These are phyloP conservation scores for Tinamus major DNA, from an alignment of 2,797 vertebrate genomes.

Conservation along the genomic window DNA sequence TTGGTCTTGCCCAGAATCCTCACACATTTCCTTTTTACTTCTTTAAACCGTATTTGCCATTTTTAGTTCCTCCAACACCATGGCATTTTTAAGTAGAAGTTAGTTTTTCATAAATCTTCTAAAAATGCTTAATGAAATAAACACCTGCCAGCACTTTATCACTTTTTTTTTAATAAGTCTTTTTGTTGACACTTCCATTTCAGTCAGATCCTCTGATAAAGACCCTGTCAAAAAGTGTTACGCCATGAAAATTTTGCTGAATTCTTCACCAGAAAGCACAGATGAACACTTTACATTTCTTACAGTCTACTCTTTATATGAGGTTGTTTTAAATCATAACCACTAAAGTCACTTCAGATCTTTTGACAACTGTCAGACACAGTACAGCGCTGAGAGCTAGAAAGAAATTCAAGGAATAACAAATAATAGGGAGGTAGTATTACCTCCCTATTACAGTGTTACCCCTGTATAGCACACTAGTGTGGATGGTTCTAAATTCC, in stretches of 20 bases:
- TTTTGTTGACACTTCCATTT: constrained; percentile 5
- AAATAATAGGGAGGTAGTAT: not conserved
- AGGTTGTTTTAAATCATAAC: not conserved
- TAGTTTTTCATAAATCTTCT: not conserved
- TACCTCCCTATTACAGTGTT: not conserved
- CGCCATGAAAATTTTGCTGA: not conserved
- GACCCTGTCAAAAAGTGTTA: not conserved
- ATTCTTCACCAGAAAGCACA: not conserved
- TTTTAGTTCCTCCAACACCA: not conserved
- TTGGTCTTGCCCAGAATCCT: not conserved
- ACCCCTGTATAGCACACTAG: not conserved
- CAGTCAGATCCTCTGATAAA: constrained; percentile 1
- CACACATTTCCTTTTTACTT: not conserved
- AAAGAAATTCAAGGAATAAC: not conserved
- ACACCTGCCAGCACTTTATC: not conserved
- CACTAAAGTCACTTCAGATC: not conserved
- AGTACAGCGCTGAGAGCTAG: not conserved
- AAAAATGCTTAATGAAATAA: constrained; percentile 8
- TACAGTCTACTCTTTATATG: not conserved
- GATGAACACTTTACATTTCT: not conserved
- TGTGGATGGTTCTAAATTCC: not conserved
- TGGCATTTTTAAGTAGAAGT: not conserved
- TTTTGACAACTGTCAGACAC: not conserved
- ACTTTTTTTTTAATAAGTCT: not conserved
- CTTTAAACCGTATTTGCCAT: not conserved